Evolutionary conservation across 1,140 invertebrate species (phyloP).

Genomic region (Cydia pomonella): DNA sequence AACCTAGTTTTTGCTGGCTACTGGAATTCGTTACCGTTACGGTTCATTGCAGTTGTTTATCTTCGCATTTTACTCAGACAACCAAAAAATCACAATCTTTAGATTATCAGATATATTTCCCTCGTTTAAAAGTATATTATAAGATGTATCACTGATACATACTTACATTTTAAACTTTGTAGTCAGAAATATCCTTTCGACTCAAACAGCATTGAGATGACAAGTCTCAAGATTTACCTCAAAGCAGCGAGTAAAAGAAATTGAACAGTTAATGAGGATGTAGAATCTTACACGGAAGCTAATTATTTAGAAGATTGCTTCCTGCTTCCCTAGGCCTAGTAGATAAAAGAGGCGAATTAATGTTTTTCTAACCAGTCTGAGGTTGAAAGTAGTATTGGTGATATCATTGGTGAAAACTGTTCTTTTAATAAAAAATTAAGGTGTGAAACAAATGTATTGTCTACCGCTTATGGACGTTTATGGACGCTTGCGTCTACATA

Average conservation of each 20-base stretch:
- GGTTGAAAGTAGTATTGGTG: not conserved
- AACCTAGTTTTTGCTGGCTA: not conserved
- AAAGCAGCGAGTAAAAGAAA: not conserved
- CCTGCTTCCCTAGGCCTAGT: conserved; percentile 7
- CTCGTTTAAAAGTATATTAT: too few relatives aligned
- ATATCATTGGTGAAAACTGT: not conserved
- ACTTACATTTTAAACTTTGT: too few relatives aligned
- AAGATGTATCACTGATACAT: too few relatives aligned
- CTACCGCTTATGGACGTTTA: not conserved
- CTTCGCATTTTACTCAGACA: too few relatives aligned
- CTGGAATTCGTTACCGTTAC: not conserved
- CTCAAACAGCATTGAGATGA: too few relatives aligned
- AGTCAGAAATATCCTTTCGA: too few relatives aligned
- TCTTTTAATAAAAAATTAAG: not conserved
- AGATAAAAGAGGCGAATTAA: not conserved
- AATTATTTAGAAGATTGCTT: not conserved
- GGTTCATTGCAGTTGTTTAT: too few relatives aligned
- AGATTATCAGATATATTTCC: too few relatives aligned
- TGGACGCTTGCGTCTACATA: not conserved
- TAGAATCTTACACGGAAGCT: conserved; percentile 10
- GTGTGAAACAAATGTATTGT: not conserved
- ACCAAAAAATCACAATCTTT: too few relatives aligned
- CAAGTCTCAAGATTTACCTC: too few relatives aligned
- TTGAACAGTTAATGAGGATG: not conserved
- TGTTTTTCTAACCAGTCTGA: not conserved